These are phyloP conservation scores for Nipponia nippon DNA, from an alignment of 2,113 vertebrate species.

Conservation along the genomic window DNA sequence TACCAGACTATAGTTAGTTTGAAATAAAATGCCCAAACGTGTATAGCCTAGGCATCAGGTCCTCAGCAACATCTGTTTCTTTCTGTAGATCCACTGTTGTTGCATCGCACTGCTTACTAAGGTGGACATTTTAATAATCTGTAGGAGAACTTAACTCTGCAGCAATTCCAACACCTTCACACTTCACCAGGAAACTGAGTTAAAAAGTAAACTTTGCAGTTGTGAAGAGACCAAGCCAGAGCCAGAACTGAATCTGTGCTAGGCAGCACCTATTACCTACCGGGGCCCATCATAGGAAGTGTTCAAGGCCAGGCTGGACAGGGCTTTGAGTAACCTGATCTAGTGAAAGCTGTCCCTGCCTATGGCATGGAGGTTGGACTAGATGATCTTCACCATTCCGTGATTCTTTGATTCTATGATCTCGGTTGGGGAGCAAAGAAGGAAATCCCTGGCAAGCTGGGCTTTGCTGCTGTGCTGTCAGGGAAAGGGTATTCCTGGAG, in stretches of 20 bases:
- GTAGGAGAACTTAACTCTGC: not conserved
- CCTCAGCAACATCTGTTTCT: not conserved
- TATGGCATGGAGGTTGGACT: too few relatives aligned
- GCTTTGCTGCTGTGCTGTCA: not conserved
- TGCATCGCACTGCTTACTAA: rapidly evolving
- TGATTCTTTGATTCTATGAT: not conserved
- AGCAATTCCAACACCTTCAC: not conserved
- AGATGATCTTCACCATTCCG: not conserved
- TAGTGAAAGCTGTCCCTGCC: not conserved
- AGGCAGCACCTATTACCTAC: not conserved
- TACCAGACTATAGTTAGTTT: not conserved
- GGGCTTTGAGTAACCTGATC: not conserved
- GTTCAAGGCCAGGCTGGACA: not conserved
- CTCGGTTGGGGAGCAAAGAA: not conserved
- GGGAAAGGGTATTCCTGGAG: not conserved
- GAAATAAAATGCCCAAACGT: not conserved
- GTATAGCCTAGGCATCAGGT: not conserved
- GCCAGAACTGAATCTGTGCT: not conserved
- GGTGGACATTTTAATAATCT: not conserved
- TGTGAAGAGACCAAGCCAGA: not conserved
- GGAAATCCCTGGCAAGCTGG: not conserved
- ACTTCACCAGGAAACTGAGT: not conserved
- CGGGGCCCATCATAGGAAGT: not conserved
- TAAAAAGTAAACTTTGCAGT: not conserved
- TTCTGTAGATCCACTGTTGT: not conserved